Percentiles rank a stretch among this genome's conserved stretches.
Conservation (phyloP, 2,113 vertebrate species). For the Thalassarche chlororhynchos region DNA sequence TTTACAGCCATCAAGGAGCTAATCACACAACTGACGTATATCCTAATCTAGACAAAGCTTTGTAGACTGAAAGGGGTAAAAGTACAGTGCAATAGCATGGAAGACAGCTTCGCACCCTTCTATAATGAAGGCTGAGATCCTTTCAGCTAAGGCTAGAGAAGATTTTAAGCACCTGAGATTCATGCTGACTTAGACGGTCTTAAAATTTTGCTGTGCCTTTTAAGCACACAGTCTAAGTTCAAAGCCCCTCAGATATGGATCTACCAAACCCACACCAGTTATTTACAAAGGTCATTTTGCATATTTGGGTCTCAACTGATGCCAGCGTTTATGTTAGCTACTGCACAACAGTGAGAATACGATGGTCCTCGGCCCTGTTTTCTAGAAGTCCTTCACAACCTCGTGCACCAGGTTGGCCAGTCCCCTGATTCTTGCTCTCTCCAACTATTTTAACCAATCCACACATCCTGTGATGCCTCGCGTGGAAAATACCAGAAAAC, state of each 20-base stretch:
- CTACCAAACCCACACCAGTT: neutral
- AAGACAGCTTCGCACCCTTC: neutral
- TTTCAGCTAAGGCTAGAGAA: neutral
- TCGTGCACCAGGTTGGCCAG: neutral
- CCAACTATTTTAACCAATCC: neutral
- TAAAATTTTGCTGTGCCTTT: neutral
- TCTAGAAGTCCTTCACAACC: neutral
- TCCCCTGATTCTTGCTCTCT: neutral
- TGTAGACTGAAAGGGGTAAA: neutral
- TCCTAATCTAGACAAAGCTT: slow-evolving; percentile 38
- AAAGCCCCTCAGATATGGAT: neutral
- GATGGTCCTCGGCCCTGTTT: neutral
- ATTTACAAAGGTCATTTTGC: neutral
- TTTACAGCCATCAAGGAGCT: slow-evolving; percentile 22
- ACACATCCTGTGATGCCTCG: neutral
- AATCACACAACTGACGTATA: slow-evolving; percentile 8
- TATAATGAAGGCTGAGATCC: neutral
- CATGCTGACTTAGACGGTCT: neutral
- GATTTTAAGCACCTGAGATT: neutral
- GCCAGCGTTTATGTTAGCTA: neutral
- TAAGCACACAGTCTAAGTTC: neutral
- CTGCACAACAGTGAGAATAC: neutral
- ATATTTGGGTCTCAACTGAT: neutral
- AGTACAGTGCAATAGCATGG: neutral
- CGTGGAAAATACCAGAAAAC: neutral